Percentiles rank a stretch among this genome's conserved stretches.
Conservation (phyloP, 2,888 invertebrate genomes). For the Tenthredo scrophulariae region DNA sequence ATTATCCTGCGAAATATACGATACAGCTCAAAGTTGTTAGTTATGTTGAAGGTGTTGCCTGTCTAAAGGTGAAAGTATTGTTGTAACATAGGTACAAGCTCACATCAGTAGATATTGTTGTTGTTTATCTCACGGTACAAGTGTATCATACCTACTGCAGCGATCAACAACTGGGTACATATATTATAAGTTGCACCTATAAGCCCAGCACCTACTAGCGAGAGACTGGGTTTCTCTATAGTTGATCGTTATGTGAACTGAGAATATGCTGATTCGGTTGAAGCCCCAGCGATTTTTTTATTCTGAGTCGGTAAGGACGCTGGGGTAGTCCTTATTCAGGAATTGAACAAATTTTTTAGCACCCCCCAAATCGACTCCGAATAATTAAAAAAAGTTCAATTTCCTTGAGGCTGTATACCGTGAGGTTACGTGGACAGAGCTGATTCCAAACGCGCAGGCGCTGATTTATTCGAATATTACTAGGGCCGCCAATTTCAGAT, state of each 20-base stretch:
- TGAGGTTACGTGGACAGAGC: too few relatives aligned
- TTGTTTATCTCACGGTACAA: not conserved
- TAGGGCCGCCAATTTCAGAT: too few relatives aligned
- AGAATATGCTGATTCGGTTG: constrained; percentile 4
- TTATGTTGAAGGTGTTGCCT: not conserved
- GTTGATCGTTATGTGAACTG: not conserved
- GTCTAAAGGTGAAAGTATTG: not conserved
- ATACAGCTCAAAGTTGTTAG: not conserved
- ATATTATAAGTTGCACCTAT: constrained; percentile 5
- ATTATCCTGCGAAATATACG: not conserved
- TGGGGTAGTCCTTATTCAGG: too few relatives aligned
- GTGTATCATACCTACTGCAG: not conserved
- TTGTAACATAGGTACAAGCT: not conserved
- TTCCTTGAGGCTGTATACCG: not conserved
- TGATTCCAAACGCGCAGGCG: too few relatives aligned
- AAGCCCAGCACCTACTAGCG: not conserved
- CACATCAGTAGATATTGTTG: constrained; percentile 5
- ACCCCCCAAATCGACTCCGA: too few relatives aligned
- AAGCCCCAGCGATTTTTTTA: not conserved
- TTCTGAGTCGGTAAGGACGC: not conserved
- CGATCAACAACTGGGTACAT: not conserved
- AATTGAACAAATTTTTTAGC: too few relatives aligned
- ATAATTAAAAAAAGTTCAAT: too few relatives aligned
- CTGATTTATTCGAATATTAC: too few relatives aligned
- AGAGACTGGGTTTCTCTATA: constrained; percentile 4